These are phyloP conservation scores for Laterallus jamaicensis DNA, from an alignment of 2,113 vertebrate genomes.

Conservation along the genomic window DNA sequence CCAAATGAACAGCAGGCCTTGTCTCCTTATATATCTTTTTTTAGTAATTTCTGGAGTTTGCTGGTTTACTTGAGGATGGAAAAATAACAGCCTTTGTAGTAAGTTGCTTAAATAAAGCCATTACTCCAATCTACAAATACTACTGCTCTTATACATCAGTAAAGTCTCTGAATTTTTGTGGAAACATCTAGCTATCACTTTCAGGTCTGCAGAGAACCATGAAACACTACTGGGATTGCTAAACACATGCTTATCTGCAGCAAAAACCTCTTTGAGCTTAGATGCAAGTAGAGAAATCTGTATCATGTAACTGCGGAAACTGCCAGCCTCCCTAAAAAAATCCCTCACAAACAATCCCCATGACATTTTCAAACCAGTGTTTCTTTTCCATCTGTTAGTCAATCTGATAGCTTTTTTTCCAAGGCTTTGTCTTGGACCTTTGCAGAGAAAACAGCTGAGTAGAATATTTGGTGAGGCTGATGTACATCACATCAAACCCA, in stretches of 20 bases:
- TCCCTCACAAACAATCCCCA: background rate
- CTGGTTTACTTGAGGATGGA: background rate
- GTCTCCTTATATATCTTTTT: background rate
- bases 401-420: background rate
- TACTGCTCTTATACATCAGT: background rate
- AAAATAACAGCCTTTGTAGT: background rate
- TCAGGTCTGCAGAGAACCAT: background rate
- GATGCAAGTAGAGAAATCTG: background rate
- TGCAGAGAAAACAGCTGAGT: background rate
- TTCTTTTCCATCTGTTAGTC: background rate
- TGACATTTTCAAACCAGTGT: background rate
- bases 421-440: background rate
- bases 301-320: background rate
- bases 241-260: background rate
- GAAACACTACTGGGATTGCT: background rate
- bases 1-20: background rate
- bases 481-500: background rate
- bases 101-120: background rate
- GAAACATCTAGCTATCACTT: background rate
- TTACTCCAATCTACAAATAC: background rate
- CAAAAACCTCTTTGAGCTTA: background rate
- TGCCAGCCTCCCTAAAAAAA: background rate
- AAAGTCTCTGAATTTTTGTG: background rate
- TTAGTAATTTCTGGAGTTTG: background rate
- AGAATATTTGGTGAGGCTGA: background rate